A percentile compares a stretch with the other conserved stretches of the same genome.
phyloP scores from a whole-genome alignment of 2,113 vertebrate species.

The Erpornis zantholeuca region DNA sequence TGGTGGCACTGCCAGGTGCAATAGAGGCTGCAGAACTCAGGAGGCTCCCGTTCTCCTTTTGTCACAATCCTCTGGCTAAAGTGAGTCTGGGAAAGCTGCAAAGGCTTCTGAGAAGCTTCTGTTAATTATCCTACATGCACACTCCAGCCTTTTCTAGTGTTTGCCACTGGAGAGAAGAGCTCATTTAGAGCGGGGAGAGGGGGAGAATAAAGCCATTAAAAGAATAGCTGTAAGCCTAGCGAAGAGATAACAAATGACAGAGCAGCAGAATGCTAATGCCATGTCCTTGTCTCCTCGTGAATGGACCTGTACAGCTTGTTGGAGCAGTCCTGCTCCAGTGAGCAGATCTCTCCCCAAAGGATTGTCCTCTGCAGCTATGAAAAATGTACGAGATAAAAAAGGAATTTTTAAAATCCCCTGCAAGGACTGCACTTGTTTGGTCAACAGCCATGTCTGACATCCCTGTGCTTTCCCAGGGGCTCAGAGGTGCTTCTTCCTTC shows the following conservation, averaged over 20 bases:
- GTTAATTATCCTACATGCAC: not conserved
- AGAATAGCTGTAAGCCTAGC: not conserved
- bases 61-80: not conserved
- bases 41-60: not conserved
- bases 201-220: slow-evolving; percentile 2
- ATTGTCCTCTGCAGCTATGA: not conserved
- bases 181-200: not conserved
- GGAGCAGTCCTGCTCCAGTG: not conserved
- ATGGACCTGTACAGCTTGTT: not conserved
- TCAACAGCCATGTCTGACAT: not conserved
- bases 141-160: not conserved
- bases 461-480: not conserved
- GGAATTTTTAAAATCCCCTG: not conserved
- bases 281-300: not conserved
- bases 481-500: not conserved
- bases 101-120: not conserved
- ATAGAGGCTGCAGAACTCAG: not conserved
- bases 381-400: not conserved
- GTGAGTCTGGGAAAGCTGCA: not conserved
- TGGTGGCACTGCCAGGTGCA: not conserved
- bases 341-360: not conserved
- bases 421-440: not conserved
- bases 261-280: slow-evolving; percentile 17
- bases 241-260: not conserved
- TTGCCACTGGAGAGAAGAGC: slow-evolving; percentile 33